phyloP scores from a whole-genome alignment of 2,113 vertebrate genomes.

The human region GRCh38 chr7:36577501-36578000 shows the following conservation, averaged over 20 bases:
- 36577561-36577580: not conserved
- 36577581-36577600: not conserved
- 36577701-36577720: conserved; percentile 45
- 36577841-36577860: conserved; percentile 17
- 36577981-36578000: not conserved
- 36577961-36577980: not conserved
- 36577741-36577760: conserved; percentile 44
- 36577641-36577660: conserved; percentile 57
- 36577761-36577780: conserved; percentile 29
- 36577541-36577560: conserved; percentile 6
- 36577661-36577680: conserved; percentile 45
- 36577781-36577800: conserved; percentile 46
- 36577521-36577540: conserved; percentile 17
- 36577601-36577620: conserved; percentile 33
- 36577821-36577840: not conserved
- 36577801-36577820: conserved; percentile 11
- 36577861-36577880: not conserved
- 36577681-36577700: not conserved
- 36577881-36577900: not conserved
- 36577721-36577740: conserved; percentile 8
- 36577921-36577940: not conserved
- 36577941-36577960: not conserved
- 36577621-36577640: conserved; percentile 13
- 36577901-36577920: not conserved
- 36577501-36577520: not conserved